Percentiles rank a stretch among this genome's conserved stretches.
These are phyloP conservation scores for Ephestia elutella DNA, from an alignment of 1,140 invertebrate genomes.

Conservation along the genomic window DNA sequence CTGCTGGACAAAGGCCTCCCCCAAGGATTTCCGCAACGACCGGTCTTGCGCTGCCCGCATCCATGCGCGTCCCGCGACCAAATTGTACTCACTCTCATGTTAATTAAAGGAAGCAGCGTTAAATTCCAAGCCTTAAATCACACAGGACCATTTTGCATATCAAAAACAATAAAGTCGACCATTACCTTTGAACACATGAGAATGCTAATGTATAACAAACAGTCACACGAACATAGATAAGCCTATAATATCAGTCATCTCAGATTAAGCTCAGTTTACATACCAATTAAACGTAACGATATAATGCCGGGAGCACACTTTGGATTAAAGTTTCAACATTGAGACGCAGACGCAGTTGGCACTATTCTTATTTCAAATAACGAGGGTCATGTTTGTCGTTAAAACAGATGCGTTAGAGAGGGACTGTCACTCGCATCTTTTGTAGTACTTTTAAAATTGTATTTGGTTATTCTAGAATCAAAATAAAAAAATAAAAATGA, in stretches of 20 bases:
- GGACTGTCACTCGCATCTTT: too few species aligned
- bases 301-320: background rate
- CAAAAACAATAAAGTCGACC: background rate
- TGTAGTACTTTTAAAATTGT: too few species aligned
- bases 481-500: too few species aligned
- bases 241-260: constrained; percentile 11
- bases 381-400: too few species aligned
- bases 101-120: background rate
- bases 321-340: background rate
- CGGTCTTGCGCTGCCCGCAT: too few species aligned
- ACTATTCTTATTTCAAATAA: too few species aligned
- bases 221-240: constrained; percentile 4
- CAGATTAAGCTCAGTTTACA: constrained; percentile 16
- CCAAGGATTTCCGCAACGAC: too few species aligned
- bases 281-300: constrained; percentile 13
- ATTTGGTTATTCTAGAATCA: too few species aligned
- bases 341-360: too few species aligned
- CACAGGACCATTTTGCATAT: background rate
- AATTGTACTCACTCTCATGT: background rate
- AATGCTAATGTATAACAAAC: constrained; percentile 2
- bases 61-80: too few species aligned
- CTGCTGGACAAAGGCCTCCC: too few species aligned
- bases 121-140: background rate
- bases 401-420: too few species aligned
- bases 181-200: background rate